phyloP scores from a whole-genome alignment of 2,888 invertebrate species.

The Endotricha flammealis region DNA sequence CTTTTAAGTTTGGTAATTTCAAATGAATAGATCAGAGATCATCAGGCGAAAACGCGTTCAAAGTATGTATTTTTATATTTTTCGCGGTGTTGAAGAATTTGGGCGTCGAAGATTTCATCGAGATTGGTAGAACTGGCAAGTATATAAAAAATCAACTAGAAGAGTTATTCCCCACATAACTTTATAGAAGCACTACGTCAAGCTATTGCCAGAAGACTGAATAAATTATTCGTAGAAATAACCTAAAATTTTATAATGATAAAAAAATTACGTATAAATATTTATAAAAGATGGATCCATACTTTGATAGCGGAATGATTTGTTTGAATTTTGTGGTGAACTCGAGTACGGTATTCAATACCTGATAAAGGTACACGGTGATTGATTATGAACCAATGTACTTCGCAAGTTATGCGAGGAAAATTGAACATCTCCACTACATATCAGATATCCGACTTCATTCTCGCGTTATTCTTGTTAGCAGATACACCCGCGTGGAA shows the following conservation, averaged over 20 bases:
- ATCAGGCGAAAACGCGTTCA: too few relatives aligned
- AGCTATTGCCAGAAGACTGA: too few relatives aligned
- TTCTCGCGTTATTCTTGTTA: conserved; percentile 64
- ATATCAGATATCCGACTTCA: conserved; percentile 46
- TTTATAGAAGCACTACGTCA: too few relatives aligned
- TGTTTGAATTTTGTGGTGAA: not conserved
- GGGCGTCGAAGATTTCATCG: too few relatives aligned
- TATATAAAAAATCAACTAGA: conserved; percentile 7
- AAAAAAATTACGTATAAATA: too few relatives aligned
- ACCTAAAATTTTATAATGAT: not conserved
- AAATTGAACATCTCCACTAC: conserved; percentile 26
- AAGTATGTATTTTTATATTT: too few relatives aligned
- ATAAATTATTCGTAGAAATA: conserved; percentile 5
- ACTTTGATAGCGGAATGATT: not conserved
- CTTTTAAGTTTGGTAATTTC: too few relatives aligned
- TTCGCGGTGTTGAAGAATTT: too few relatives aligned
- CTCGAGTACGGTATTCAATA: not conserved
- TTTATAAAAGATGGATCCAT: not conserved
- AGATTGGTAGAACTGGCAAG: too few relatives aligned
- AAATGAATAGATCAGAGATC: too few relatives aligned
- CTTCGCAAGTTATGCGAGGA: conserved; percentile 2
- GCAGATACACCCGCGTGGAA: conserved; percentile 55
- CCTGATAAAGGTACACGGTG: conserved; percentile 5
- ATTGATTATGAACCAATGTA: conserved; percentile 7
- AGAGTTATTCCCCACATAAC: too few relatives aligned